Evolutionary conservation across 35 echinoderm and acorn worm species (phyloP), one percentile per base, ranked within the genome.

Genomic region (Acanthaster planci): DNA sequence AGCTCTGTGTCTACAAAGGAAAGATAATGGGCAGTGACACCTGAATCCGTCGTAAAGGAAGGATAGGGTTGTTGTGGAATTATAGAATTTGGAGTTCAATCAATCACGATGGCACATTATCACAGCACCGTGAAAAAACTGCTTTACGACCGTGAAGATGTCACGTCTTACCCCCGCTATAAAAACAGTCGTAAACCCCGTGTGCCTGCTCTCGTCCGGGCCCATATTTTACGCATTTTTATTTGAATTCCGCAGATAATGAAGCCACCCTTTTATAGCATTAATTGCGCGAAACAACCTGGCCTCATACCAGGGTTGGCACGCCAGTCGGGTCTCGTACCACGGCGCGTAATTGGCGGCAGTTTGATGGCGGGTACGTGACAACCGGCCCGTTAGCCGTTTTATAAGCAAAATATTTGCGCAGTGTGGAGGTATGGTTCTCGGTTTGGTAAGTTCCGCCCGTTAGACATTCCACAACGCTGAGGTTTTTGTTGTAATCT

Each of bases 321-420:
- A 29, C 30, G 64, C 34, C 64, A 72, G 34, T 35, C 14, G 23
- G 30, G 64, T 72, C 30, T 72, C 26, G 34, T 8, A 34, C n/a
- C n/a, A 26, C 29, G 3, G 26, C 34, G 64, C 26, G 23, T 72
- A 72, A 72, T 72, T 72, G 64, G 14, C 34, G n/a, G 29, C 64
- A 1, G 18, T 47, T 47, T 10, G 64, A 72, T 72, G 64, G 64
- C 64, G 14, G 23, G 14, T 31, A 72, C 64, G 64, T 72, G 64
- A 72, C 64, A 72, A 72, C 19, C 30, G 26, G 9, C 7, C 64
- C 2, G 64, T 0, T 26, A 31, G 23, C 14, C 31, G 42, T 47
- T 72, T 72, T 72, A 72, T 72, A 31, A 30, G 64, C 26, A 72
- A 72, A 72, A 72, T 72, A 72, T 72, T 72, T 72, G 64, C 64